These are phyloP conservation scores for Pseudomyrmex sp. DNA, from an alignment of 1,140 invertebrate species.

Conservation along the genomic window DNA sequence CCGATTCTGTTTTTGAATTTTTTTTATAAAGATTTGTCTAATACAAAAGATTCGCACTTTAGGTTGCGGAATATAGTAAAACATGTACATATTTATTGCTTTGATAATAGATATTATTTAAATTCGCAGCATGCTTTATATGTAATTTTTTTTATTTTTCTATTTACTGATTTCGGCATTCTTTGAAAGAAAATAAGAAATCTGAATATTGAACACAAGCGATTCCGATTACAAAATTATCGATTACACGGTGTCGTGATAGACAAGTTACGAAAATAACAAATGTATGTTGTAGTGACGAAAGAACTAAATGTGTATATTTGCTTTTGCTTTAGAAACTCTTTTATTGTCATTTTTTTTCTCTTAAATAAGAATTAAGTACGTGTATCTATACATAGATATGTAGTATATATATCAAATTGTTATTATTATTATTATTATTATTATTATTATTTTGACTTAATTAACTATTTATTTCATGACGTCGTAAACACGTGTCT, in stretches of 20 bases:
- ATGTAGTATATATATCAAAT: no score
- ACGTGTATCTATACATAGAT: not conserved
- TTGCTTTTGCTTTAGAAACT: constrained; percentile 2
- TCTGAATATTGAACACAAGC: not conserved
- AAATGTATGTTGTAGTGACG: not conserved
- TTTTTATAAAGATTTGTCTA: not conserved
- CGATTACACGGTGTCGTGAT: not conserved
- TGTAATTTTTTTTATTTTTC: not conserved
- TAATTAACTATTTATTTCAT: constrained; percentile 36
- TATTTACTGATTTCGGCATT: not conserved
- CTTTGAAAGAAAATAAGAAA: not conserved
- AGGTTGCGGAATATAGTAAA: not conserved
- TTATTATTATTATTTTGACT: not conserved
- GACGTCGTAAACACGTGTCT: constrained; percentile 37
- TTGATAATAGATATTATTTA: no score
- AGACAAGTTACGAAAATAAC: not conserved
- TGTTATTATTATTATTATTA: no score
- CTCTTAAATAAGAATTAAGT: not conserved
- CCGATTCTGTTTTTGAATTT: not conserved
- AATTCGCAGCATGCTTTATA: not conserved
- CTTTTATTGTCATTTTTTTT: not conserved
- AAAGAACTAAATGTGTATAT: not conserved
- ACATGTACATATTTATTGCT: no score
- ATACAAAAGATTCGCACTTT: not conserved
- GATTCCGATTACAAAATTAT: not conserved